Evolutionary conservation across 2,888 invertebrate species (phyloP), one percentile per base, ranked within the genome.

Genomic region (Agrotis puta): DNA sequence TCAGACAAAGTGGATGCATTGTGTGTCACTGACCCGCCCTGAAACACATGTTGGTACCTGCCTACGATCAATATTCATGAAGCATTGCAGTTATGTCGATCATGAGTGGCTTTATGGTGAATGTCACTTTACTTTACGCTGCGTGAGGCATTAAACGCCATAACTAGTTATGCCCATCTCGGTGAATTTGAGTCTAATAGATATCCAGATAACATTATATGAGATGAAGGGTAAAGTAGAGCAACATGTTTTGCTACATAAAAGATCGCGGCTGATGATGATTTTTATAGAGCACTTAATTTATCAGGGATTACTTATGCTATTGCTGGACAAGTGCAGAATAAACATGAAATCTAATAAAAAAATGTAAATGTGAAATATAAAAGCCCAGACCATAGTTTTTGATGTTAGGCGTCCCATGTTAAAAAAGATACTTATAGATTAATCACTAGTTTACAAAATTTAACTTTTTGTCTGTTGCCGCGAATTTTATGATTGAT

Each of bases 1-100:
- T 94, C 91, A 92, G 89, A 87, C 89, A 90, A 75, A 77, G 88
- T 90, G 91, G 90, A 91, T 89, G 91, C 87, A 87, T 86, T 88
- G 84, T 88, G 79, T 81, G 92, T 87, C 91, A 88, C 59, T 88
- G 91, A 92, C 90, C 85, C 80, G 61, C 57, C 68, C 85, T 87
- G 84, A 79, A 88, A 85, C 84, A 84, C 82, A 84, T 84, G 87
- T 79, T 61, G 82, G 85, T 88, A 86, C 88, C 87, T 87, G 84
- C 81, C 71, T 78, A 81, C 77, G 74, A 88, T 89, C 88, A 88
- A 88, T 87, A 89, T 89, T 89, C 88, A 86, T 87, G 85, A 88
- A 79, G 74, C 81, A 80, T 77, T 80, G 85, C 86, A 86, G 81
- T 87, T 83, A 88, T 80, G 85, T 67, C 58, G 83, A 79, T 77